Percentiles rank a stretch among this genome's conserved stretches.
Conservation (phyloP, 2,113 vertebrate species). For the Nycticryphes semicollaris region DNA sequence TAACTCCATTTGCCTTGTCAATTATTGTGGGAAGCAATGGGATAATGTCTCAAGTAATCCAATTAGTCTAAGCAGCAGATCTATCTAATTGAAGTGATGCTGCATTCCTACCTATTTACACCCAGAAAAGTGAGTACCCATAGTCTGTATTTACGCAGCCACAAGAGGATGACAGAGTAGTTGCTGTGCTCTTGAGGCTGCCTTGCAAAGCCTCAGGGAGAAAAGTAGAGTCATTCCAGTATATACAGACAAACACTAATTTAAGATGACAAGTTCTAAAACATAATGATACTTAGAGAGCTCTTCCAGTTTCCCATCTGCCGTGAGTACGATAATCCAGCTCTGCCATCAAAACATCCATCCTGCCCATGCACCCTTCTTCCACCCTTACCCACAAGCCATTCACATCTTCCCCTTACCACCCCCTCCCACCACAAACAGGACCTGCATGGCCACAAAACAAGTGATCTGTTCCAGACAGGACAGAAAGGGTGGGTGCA, state of each 20-base stretch:
- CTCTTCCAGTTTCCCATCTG: neutral
- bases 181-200: neutral
- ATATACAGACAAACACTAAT: neutral
- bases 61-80: neutral
- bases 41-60: neutral
- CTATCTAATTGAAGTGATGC: neutral
- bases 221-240: neutral
- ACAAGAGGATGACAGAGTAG: neutral
- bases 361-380: neutral
- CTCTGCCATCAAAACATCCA: neutral
- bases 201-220: neutral
- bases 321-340: neutral
- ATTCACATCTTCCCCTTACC: neutral
- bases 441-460: neutral
- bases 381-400: neutral
- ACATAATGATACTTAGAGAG: neutral
- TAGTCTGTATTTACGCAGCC: neutral
- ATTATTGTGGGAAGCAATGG: neutral
- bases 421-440: neutral
- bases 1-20: neutral
- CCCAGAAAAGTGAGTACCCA: neutral
- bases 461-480: neutral
- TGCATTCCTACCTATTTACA: neutral
- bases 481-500: neutral
- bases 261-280: neutral